phyloP scores from a whole-genome alignment of 2,797 vertebrate genomes.

The Lycodopsis pacificus region DNA sequence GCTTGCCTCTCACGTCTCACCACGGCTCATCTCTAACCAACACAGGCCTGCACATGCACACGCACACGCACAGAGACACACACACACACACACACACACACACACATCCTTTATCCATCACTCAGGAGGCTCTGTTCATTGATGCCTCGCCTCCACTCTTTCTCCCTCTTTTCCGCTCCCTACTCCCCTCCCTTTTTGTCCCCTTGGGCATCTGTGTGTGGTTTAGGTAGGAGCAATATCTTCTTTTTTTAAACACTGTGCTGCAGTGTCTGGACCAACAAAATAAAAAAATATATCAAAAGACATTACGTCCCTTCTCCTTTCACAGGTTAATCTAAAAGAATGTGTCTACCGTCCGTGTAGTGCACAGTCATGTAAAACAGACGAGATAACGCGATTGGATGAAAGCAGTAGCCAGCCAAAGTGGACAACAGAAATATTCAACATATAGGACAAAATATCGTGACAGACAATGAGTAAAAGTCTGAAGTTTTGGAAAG shows the following conservation, averaged over 20 bases:
- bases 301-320: background rate
- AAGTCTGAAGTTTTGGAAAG: background rate
- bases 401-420: constrained; percentile 2
- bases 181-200: constrained; percentile 59
- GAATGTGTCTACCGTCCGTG: background rate
- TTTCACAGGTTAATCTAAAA: constrained; percentile 37
- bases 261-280: constrained; percentile 54
- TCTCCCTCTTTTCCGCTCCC: constrained; percentile 73
- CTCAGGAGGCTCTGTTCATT: constrained; percentile 84
- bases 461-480: background rate
- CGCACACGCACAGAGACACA: constrained; percentile 14
- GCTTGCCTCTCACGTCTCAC: constrained; percentile 85
- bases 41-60: constrained; percentile 69
- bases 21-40: constrained; percentile 82
- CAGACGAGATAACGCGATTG: background rate
- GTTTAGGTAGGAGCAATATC: constrained; percentile 65
- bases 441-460: constrained; percentile 1
- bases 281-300: constrained; percentile 22
- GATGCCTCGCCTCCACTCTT: constrained; percentile 75
- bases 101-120: constrained; percentile 77
- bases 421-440: background rate
- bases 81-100: constrained; percentile 41
- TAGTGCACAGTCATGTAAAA: constrained; percentile 13
- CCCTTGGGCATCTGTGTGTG: constrained; percentile 75
- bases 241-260: constrained; percentile 15